phyloP scores from a whole-genome alignment of 2,888 invertebrate genomes.

The Xanthorhoe spadicearia region DNA sequence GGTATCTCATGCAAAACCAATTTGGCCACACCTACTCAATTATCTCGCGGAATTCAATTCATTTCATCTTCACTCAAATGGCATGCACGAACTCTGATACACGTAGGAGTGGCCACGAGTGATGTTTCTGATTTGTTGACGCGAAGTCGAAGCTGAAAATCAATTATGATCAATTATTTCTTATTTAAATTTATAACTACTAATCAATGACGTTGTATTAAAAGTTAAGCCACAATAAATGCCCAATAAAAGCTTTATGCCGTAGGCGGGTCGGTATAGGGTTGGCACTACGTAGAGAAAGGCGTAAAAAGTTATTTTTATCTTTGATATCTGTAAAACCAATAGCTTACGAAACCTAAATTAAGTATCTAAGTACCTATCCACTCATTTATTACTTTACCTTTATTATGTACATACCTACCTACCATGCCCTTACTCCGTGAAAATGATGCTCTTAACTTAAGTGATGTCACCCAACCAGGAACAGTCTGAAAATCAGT shows the following conservation, averaged over 20 bases:
- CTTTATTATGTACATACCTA: too few species aligned
- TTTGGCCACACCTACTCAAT: conserved; percentile 31
- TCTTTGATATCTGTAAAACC: too few species aligned
- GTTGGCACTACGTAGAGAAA: conserved; percentile 11
- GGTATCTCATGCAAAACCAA: conserved; percentile 9
- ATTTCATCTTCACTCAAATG: conserved; percentile 23
- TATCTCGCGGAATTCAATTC: conserved; percentile 13
- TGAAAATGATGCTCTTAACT: too few species aligned
- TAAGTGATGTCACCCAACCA: too few species aligned
- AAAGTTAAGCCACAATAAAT: conserved; percentile 38
- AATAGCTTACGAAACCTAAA: too few species aligned
- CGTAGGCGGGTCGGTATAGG: conserved; percentile 31
- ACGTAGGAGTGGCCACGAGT: conserved; percentile 29
- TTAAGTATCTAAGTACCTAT: too few species aligned
- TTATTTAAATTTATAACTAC: conserved; percentile 33
- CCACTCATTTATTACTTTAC: too few species aligned
- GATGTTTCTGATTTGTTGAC: conserved; percentile 24
- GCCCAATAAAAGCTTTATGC: conserved; percentile 38
- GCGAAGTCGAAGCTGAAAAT: conserved; percentile 21
- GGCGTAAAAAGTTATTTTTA: too few species aligned
- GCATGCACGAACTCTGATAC: conserved; percentile 15
- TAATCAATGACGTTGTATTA: conserved; percentile 38
- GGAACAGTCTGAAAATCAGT: too few species aligned
- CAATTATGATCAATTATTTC: conserved; percentile 32
- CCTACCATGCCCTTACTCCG: too few species aligned